Evolutionary conservation across 2,888 invertebrate species (phyloP), one percentile per base, ranked within the genome.

Genomic region (Allophyes oxyacanthae): DNA sequence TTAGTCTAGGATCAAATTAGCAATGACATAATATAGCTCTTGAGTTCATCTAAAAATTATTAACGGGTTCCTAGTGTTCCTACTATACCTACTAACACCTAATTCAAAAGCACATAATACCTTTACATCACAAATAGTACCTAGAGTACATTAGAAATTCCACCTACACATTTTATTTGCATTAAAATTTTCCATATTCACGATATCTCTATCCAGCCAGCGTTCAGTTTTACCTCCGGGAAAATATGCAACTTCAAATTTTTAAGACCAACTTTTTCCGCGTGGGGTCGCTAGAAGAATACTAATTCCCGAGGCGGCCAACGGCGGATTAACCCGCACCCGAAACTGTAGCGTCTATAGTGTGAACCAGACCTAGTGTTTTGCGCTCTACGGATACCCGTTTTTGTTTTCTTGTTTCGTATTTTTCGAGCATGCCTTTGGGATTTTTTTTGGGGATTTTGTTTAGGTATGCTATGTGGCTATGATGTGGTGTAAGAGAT

Each of bases 241-340:
- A 74, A 69, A 75, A 75, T 72, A 78, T 76, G 71, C 76, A 75
- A 65, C 65, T 69, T 75, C 69, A 79, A 78, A 82, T 71, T 80
- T 82, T 79, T 77, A 81, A 79, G 79, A 75, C 77, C 55, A 77
- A 78, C 77, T 83, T 81, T 81, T 83, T 78, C 77, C 77, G 72
- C 67, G 63, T 62, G 70, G 70, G 58, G 69, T 59, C 76, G 75
- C 74, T 72, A 71, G 77, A 80, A 82, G 85, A 84, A 84, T 84
- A 84, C 81, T 83, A 83, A 85, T 84, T 77, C 82, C 65, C 61
- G 58, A 51, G 52, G 77, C 73, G 65, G 74, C 68, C 64, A 58
- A 33, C 65, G 60, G 53, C 60, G 78, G 83, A 82, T 83, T 82
- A 82, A 77, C 82, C 68, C 68, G 54, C 51, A 55, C 57, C 72